Base-by-base conservation (phyloP, 2,113 vertebrate genomes). In the Malaclemys terrapin region DNA sequence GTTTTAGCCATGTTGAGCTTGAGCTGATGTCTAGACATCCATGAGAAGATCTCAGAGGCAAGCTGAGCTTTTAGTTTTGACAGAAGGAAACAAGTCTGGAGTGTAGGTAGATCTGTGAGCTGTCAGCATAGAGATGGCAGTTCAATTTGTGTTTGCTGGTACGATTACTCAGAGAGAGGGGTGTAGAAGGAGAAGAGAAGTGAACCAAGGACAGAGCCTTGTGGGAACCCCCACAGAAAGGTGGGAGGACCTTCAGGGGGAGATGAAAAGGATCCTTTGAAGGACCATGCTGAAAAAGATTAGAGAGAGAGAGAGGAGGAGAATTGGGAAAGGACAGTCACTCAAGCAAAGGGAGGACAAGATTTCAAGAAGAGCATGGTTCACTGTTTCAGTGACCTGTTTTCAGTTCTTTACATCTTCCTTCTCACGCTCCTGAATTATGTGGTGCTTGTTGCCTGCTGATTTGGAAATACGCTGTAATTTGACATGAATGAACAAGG, bases 1-100 rank as follows among this genome's bases (percentile, higher is more conserved):
- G 5, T 12, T 93, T 4, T 65, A 62, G 29, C 38, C 54, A 5
- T 20, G 9, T 62, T 92, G 53, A 0, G 0, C 76, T 93, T 47
- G 47, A 90, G 12, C 1, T 6, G 52, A 11, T 27, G 79, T 83
- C 31, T 50, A 79, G 4, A 25, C 0, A 0, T 24, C 7, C 14
- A 35, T 17, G 7, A 35, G 31, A 17, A 35, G 62, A 65, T 82
- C 35, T 80, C 38, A 62, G 49, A 90, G 80, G 29, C 54, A 76
- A 31, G 8, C 38, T 89, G 38, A 88, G 14, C n/a, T 53, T 65
- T 45, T 54, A 8, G 3, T 38, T 84, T 59, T 76, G 59, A 3
- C 17, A 65, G 80, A 24, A 75, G 25, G 65, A 89, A 25, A 56
- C 4, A 14, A 9, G 50, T 82, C 62, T 5, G 20, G 8, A 19